Percentiles rank a stretch among this genome's conserved stretches.
These are phyloP conservation scores for Pseudolaguvia tuberculata DNA, from an alignment of 2,113 vertebrate genomes.

Conservation along the genomic window DNA sequence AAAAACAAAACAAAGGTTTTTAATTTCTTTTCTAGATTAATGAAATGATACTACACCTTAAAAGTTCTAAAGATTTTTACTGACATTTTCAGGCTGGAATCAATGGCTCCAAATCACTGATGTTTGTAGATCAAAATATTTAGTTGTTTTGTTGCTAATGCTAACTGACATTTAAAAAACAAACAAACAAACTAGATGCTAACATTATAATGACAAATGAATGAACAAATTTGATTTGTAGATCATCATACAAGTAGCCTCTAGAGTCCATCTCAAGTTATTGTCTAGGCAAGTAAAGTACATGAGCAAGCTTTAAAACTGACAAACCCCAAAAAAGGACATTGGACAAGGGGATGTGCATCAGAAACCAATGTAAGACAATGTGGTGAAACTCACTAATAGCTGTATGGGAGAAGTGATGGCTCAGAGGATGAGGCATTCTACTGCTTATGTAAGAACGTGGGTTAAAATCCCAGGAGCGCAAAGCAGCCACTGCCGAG, in stretches of 20 bases:
- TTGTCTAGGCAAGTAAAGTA: too few species aligned
- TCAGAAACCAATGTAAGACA: not conserved
- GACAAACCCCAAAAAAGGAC: too few species aligned
- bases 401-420: not conserved
- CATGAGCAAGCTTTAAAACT: too few species aligned
- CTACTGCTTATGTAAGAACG: too few species aligned
- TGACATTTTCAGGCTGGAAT: not conserved
- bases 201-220: not conserved
- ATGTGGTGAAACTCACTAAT: not conserved
- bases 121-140: not conserved
- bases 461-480: too few species aligned
- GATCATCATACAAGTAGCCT: too few species aligned
- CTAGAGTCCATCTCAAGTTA: not conserved
- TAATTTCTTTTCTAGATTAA: not conserved
- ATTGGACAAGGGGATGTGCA: not conserved
- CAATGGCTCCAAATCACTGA: not conserved
- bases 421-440: too few species aligned
- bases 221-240: not conserved
- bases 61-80: not conserved
- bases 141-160: not conserved
- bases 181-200: not conserved
- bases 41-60: not conserved
- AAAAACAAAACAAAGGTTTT: too few species aligned
- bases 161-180: not conserved
- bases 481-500: too few species aligned